Conservation (phyloP, 2,888 invertebrate species). For the Pseudoips prasinana region DNA sequence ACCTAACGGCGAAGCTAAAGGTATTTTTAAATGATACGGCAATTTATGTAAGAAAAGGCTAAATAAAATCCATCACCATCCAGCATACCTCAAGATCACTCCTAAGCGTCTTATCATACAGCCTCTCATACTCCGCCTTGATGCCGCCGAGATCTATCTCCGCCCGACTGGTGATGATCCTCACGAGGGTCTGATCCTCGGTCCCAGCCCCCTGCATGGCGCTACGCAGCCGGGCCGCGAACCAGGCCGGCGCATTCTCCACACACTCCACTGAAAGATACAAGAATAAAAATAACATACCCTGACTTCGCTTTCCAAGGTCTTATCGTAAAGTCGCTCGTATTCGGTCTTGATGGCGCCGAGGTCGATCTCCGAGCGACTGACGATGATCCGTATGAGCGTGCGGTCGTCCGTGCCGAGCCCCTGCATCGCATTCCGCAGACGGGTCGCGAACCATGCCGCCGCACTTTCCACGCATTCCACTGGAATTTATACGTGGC, state of each 20-base stretch:
- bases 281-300: constrained; percentile 57
- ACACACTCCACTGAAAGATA: constrained; percentile 86
- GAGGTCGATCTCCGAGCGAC: constrained; percentile 87
- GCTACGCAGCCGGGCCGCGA: constrained; percentile 84
- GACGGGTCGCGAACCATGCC: constrained; percentile 86
- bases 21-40: too few species aligned
- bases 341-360: constrained; percentile 86
- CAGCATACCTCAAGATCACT: constrained; percentile 83
- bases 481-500: constrained; percentile 72
- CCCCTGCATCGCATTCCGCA: constrained; percentile 86
- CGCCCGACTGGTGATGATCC: constrained; percentile 85
- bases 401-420: constrained; percentile 87
- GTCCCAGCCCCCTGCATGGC: constrained; percentile 88
- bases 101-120: constrained; percentile 85
- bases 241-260: constrained; percentile 85
- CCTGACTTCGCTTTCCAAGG: constrained; percentile 84
- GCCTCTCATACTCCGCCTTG: constrained; percentile 86
- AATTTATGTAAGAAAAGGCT: too few species aligned
- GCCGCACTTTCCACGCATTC: constrained; percentile 86
- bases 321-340: constrained; percentile 86
- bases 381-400: constrained; percentile 86
- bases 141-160: constrained; percentile 87
- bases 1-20: too few species aligned
- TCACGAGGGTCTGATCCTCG: constrained; percentile 85
- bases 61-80: constrained; percentile 8